Evolutionary conservation across 1,140 invertebrate species (phyloP), one percentile per base, ranked within the genome.

Genomic region (Drosophila arizonae): DNA sequence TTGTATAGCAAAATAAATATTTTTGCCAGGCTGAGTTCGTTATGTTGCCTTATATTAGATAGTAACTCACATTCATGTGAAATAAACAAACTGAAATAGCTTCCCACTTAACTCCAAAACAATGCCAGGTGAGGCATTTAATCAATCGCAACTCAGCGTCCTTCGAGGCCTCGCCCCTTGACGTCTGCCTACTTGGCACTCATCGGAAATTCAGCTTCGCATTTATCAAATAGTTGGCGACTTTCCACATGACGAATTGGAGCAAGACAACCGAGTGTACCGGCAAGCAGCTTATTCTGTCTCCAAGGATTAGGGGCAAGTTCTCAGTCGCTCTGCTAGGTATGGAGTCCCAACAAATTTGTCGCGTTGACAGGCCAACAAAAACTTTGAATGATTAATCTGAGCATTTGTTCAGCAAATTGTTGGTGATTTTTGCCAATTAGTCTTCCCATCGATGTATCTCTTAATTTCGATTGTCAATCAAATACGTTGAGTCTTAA

Each of bases 401-500:
- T 68, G 58, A 77, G 50, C 74, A 81, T 69, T 86, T 85, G 78
- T 60, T 57, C 62, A 68, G 77, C 75, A 81, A 86, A 85, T 81
- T 81, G 82, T 51, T 66, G 52, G 6, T 17, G 64, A 69, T 81
- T 81, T 45, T 43, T 33, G 17, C 46, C 54, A 77, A 75, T 55
- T 63, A 67, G 41, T 21, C 41, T 46, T 50, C 28, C 48, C 26
- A 45, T 50, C 39, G 46, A 68, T 74, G 65, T 67, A 48, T 63
- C 50, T 41, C 48, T 28, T 15, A 8, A 24, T 43, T 43, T 26
- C 5, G 24, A 33, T 41, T 65, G 61, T 57, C 61, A 64, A 5
- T 26, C 17, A 66, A 36, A 39, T 54, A 28, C n/a, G 11, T 46
- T 11, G 6, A 48, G 62, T 74, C 33, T 77, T 74, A 67, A 68